Percentiles rank a stretch among this genome's conserved stretches.
Conservation (phyloP, 2,888 invertebrate genomes). For the Hermodice carunculata region DNA sequence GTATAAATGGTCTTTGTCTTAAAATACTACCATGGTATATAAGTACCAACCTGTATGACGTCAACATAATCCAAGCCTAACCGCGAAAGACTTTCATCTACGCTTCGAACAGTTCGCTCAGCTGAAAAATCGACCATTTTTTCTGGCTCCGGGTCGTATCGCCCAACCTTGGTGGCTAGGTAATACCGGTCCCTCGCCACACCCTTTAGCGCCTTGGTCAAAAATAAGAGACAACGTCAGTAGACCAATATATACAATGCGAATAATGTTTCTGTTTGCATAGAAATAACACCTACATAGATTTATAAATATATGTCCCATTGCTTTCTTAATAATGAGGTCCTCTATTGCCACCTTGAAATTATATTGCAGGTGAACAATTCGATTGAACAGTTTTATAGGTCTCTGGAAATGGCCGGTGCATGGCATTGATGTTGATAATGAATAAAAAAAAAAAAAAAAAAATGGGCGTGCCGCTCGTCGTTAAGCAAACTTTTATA, state of each 20-base stretch:
- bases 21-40: too few species aligned
- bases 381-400: too few species aligned
- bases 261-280: not conserved
- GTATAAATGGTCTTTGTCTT: too few species aligned
- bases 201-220: conserved; percentile 76
- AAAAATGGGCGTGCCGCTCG: too few species aligned
- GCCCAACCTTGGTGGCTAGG: conserved; percentile 90
- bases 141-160: conserved; percentile 76
- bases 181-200: conserved; percentile 86
- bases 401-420: too few species aligned
- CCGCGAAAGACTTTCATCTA: conserved; percentile 81
- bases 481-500: too few species aligned
- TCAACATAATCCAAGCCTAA: conserved; percentile 88
- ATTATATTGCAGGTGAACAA: too few species aligned
- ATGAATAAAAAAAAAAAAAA: too few species aligned
- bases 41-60: conserved; percentile 82
- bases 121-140: conserved; percentile 89
- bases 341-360: too few species aligned
- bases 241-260: not conserved
- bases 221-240: not conserved
- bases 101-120: conserved; percentile 80
- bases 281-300: not conserved
- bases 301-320: too few species aligned
- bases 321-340: too few species aligned
- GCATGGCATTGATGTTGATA: too few species aligned